These are phyloP conservation scores for Mesorhabditis belari DNA, from an alignment of 2,888 invertebrate genomes.

Conservation along the genomic window DNA sequence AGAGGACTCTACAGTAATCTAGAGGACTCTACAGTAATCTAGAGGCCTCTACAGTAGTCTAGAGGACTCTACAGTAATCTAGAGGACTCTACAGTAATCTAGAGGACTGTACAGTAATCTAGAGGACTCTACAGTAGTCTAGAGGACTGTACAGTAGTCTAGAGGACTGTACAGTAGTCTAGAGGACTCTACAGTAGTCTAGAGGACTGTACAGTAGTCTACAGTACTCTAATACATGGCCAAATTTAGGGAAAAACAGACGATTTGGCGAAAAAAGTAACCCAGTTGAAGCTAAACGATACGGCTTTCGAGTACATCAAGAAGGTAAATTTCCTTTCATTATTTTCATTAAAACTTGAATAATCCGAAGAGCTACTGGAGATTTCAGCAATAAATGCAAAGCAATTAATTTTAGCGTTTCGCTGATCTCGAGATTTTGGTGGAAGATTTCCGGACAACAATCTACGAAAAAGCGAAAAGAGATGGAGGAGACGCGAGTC, in stretches of 20 bases:
- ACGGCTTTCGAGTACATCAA: constrained; percentile 36
- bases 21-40: not conserved
- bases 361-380: not conserved
- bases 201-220: not conserved
- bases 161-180: not conserved
- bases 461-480: constrained; percentile 45
- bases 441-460: constrained; percentile 17
- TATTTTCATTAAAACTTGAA: not conserved
- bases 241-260: constrained; percentile 28
- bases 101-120: not conserved
- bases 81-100: not conserved
- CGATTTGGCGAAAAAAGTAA: constrained; percentile 39
- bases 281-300: constrained; percentile 48
- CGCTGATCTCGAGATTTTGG: constrained; percentile 20
- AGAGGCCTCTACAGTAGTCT: not conserved
- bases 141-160: not conserved
- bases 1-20: not conserved
- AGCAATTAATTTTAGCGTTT: constrained; percentile 23
- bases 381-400: not conserved
- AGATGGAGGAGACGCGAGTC: constrained; percentile 32
- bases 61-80: not conserved
- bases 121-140: not conserved
- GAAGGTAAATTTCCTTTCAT: not conserved
- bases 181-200: not conserved
- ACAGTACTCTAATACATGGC: not conserved